phyloP scores from a whole-genome alignment of 2,888 invertebrate genomes.

The Empis livida region DNA sequence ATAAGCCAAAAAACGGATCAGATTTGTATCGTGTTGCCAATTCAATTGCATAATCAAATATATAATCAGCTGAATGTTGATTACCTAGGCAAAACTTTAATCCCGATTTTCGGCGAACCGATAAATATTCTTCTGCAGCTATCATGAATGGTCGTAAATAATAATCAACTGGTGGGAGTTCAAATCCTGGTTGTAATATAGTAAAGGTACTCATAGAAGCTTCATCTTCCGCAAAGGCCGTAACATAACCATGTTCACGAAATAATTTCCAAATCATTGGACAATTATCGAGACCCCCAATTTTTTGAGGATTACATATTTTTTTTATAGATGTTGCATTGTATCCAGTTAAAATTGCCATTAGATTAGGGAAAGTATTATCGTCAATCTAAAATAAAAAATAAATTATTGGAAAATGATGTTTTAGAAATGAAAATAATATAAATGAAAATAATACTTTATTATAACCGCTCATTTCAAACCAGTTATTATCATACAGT shows the following conservation, averaged over 20 bases:
- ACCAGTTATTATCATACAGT: constrained; percentile 54
- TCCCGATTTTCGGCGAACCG: constrained; percentile 37
- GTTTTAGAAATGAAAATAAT: no score
- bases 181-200: constrained; percentile 51
- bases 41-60: constrained; percentile 54
- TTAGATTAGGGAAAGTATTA: constrained; percentile 82
- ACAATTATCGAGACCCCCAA: constrained; percentile 58
- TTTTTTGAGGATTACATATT: constrained; percentile 40
- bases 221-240: constrained; percentile 70
- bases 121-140: constrained; percentile 48
- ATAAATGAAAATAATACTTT: constrained; percentile 35
- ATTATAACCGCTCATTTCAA: constrained; percentile 60
- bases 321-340: constrained; percentile 38
- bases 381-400: constrained; percentile 51
- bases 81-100: constrained; percentile 44
- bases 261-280: constrained; percentile 68
- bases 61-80: constrained; percentile 52
- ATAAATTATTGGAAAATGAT: background rate
- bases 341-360: constrained; percentile 66
- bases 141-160: constrained; percentile 62
- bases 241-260: constrained; percentile 55
- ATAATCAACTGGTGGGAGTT: constrained; percentile 63
- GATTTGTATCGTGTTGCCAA: constrained; percentile 49
- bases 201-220: constrained; percentile 55
- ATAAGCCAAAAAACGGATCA: constrained; percentile 56